Evolutionary conservation across 2,113 vertebrate species (phyloP).

Genomic region (Orthonyx spaldingii): DNA sequence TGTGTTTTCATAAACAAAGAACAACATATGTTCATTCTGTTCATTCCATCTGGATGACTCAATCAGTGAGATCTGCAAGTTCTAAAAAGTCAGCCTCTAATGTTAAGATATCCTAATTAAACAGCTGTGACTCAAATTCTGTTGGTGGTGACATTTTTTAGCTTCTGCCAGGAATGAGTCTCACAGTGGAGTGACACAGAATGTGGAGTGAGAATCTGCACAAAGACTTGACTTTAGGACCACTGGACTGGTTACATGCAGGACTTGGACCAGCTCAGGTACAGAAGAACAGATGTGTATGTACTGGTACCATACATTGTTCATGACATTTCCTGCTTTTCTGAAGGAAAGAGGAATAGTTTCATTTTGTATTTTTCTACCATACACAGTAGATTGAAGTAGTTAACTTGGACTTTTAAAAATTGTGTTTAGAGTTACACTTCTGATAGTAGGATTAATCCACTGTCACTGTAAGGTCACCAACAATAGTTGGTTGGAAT

Average conservation of each 20-base stretch:
- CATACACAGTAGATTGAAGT: not conserved
- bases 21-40: conserved; percentile 43
- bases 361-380: not conserved
- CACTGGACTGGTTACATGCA: not conserved
- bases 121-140: conserved; percentile 33
- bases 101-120: conserved; percentile 31
- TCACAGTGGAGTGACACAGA: not conserved
- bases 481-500: conserved; percentile 11
- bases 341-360: not conserved
- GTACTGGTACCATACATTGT: not conserved
- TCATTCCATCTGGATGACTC: conserved; percentile 52
- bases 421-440: not conserved
- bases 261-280: not conserved
- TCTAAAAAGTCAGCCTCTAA: conserved; percentile 31
- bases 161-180: not conserved
- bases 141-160: not conserved
- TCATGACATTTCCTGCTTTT: not conserved
- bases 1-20: conserved; percentile 52
- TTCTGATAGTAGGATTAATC: conserved; percentile 44
- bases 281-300: not conserved
- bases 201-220: not conserved
- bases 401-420: not conserved
- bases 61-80: conserved; percentile 25
- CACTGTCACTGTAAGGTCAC: conserved; percentile 2
- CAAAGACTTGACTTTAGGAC: not conserved